Conservation (phyloP, 2,797 vertebrate species). For the Rhynchotus rufescens region DNA sequence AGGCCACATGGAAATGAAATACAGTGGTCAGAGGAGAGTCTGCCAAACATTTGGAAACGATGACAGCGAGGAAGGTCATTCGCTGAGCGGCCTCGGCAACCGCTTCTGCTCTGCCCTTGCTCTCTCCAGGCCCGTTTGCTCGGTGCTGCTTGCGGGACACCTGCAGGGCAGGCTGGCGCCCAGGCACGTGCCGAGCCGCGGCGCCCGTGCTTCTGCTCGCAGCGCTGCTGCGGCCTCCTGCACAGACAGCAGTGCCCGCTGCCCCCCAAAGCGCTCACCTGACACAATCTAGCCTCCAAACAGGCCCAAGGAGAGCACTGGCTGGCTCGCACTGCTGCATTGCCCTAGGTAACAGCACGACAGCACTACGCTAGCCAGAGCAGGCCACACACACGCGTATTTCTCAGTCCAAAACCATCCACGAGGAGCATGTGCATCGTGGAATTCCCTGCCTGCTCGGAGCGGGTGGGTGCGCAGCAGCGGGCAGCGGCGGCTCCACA, state of each 20-base stretch:
- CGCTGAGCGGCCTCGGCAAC: not conserved
- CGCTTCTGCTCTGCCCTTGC: not conserved
- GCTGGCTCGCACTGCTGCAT: not conserved
- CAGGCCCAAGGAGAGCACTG: not conserved
- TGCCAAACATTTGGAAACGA: conserved; percentile 41
- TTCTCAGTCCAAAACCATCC: not conserved
- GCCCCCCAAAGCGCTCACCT: conserved; percentile 51
- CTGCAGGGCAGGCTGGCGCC: not conserved
- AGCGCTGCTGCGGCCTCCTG: conserved; percentile 25
- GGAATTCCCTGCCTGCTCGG: not conserved
- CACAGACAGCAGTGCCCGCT: conserved; percentile 43
- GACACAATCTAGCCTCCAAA: conserved; percentile 14
- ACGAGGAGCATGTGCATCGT: not conserved
- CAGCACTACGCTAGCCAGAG: not conserved
- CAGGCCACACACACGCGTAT: not conserved
- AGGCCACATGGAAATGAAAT: conserved; percentile 64
- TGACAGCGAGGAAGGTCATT: conserved; percentile 42
- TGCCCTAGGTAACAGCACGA: not conserved
- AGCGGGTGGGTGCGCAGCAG: too few relatives aligned
- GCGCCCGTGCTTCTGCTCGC: not conserved
- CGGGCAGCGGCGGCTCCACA: too few relatives aligned
- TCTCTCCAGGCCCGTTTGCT: not conserved
- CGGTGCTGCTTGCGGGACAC: not conserved
- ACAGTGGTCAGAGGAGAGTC: conserved; percentile 50
- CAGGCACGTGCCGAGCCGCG: fast-evolving